A percentile compares a stretch with the other conserved stretches of the same genome.
phyloP scores from a whole-genome alignment of 2,797 vertebrate species.

The Danionella dracula region DNA sequence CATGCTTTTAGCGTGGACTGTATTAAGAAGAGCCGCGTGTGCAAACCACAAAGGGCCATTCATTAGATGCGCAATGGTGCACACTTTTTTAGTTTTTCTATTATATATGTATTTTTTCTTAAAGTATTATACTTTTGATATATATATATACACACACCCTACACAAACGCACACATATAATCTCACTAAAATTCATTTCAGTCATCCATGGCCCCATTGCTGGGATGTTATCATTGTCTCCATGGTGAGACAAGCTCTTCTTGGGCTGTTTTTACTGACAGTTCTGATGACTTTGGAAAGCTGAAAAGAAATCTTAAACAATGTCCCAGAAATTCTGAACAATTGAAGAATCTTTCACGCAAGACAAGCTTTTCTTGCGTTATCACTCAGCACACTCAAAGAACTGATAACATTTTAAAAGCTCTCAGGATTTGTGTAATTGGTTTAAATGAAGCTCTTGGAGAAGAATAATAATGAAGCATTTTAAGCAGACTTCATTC shows the following conservation, averaged over 20 bases:
- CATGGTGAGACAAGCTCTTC: not conserved
- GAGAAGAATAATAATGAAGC: not conserved
- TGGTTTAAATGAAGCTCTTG: not conserved
- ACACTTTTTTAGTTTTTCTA: too few species aligned
- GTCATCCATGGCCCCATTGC: too few species aligned
- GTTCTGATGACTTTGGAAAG: slow-evolving; percentile 6
- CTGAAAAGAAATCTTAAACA: not conserved
- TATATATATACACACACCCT: too few species aligned
- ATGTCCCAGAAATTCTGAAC: slow-evolving; percentile 1
- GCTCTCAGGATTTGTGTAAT: not conserved
- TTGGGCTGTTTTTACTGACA: slow-evolving; percentile 15
- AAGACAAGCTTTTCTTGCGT: not conserved
- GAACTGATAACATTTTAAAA: not conserved
- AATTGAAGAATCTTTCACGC: not conserved
- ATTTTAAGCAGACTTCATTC: too few species aligned
- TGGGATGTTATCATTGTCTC: not conserved
- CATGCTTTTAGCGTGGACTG: slow-evolving; percentile 33
- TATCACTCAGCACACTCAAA: not conserved
- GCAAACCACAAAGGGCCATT: not conserved
- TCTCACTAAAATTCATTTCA: too few species aligned
- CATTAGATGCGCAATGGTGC: too few species aligned
- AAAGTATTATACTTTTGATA: too few species aligned
- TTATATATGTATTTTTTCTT: too few species aligned
- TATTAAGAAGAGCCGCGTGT: not conserved
- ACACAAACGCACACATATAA: not conserved